Percentiles rank a stretch among this genome's conserved stretches.
Conservation (phyloP, 2,888 invertebrate species). For the Lysandra coridon region DNA sequence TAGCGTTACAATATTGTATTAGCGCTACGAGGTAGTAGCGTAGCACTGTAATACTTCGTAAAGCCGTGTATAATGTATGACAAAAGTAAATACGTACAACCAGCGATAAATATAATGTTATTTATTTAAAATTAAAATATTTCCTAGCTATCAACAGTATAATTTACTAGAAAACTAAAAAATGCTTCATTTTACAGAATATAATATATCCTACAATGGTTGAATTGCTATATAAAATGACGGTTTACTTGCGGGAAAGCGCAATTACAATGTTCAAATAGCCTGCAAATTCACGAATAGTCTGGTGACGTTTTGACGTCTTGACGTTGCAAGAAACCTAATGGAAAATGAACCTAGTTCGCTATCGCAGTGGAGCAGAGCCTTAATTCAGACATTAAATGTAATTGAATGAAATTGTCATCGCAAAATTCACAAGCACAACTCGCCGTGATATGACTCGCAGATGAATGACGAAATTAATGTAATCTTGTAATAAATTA, state of each 20-base stretch:
- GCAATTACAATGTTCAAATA: conserved; percentile 3
- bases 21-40: background rate
- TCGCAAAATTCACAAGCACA: conserved; percentile 13
- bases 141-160: background rate
- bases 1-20: background rate
- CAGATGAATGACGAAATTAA: conserved; percentile 14
- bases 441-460: conserved; percentile 4
- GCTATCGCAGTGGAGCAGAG: background rate
- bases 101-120: background rate
- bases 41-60: background rate
- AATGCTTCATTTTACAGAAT: too few relatives aligned
- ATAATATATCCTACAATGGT: background rate
- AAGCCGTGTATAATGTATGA: background rate
- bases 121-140: background rate
- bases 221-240: background rate
- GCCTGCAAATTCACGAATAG: background rate
- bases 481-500: conserved; percentile 8
- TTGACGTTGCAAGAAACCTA: conserved; percentile 9
- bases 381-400: conserved; percentile 25
- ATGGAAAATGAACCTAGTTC: conserved; percentile 10
- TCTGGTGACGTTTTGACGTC: conserved; percentile 9
- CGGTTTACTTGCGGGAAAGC: background rate
- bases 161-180: background rate
- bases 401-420: conserved; percentile 42
- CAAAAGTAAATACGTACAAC: background rate